Conservation (phyloP, 2,113 vertebrate genomes). For the Nicator chloris region DNA sequence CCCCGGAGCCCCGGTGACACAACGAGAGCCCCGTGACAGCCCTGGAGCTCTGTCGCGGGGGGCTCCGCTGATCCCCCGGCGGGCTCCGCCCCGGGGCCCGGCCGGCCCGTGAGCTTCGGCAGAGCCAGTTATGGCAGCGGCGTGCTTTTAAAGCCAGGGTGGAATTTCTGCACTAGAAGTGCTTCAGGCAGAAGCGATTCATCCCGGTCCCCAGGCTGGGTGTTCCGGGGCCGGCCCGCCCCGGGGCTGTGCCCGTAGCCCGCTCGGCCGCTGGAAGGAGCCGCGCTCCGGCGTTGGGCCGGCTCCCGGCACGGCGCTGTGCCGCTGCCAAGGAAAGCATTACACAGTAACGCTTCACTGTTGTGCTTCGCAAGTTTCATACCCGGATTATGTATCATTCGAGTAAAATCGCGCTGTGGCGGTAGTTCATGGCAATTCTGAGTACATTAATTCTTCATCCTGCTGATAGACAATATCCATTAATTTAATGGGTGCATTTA, state of each 20-base stretch:
- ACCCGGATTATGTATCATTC: accelerated
- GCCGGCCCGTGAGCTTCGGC: neutral
- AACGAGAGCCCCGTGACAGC: neutral
- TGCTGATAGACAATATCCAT: no score
- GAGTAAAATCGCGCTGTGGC: accelerated
- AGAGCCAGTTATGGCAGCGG: neutral
- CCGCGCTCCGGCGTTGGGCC: accelerated
- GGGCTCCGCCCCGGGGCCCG: neutral
- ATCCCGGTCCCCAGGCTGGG: accelerated
- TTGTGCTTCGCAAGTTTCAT: accelerated
- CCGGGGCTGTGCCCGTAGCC: neutral
- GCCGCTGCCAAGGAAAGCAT: accelerated
- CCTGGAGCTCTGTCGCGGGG: neutral
- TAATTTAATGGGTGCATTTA: no score
- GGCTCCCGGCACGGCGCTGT: neutral
- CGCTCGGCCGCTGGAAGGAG: neutral
- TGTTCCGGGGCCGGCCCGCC: neutral
- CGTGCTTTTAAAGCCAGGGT: no score
- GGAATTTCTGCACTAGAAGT: neutral
- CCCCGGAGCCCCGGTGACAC: no score
- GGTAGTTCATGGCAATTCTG: accelerated
- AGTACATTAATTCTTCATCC: neutral
- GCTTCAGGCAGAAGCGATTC: neutral
- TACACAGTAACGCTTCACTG: accelerated
- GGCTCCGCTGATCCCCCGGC: neutral